A percentile compares a stretch with the other conserved stretches of the same genome.
These are phyloP conservation scores for Rhynchophorus ferrugineus DNA, from an alignment of 1,140 invertebrate species.

Conservation along the genomic window DNA sequence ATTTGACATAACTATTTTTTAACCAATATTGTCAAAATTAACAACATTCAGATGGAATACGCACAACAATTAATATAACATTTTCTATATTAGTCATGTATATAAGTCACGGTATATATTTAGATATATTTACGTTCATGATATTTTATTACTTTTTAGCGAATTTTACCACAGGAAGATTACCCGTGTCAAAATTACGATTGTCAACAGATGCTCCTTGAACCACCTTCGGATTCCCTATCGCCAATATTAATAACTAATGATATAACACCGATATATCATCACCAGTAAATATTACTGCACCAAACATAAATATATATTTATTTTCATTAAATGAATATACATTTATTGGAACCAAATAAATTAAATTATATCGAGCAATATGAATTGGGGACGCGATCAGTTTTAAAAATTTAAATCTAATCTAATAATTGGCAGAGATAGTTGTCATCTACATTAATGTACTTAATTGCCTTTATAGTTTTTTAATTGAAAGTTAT, in stretches of 20 bases:
- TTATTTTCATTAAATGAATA: background rate
- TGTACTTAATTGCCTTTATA: background rate
- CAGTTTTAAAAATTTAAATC: background rate
- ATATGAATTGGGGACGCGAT: background rate
- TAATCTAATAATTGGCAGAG: background rate
- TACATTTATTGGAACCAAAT: background rate
- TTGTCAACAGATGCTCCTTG: conserved; percentile 13
- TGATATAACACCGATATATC: conserved; percentile 6
- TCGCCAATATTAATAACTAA: conserved; percentile 8
- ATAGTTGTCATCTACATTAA: background rate
- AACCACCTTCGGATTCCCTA: conserved; percentile 4
- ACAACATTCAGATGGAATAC: no score
- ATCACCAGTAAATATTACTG: no score
- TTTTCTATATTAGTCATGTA: no score
- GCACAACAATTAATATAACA: no score
- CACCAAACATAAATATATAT: background rate
- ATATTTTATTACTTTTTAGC: conserved; percentile 9
- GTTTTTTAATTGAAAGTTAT: background rate
- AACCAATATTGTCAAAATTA: no score
- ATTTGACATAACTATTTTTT: background rate
- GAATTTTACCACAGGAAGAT: conserved; percentile 15
- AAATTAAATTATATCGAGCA: background rate
- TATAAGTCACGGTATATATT: no score
- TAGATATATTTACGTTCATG: no score
- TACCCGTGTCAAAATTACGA: conserved; percentile 11